A percentile compares a stretch with the other conserved stretches of the same genome.
phyloP scores from a whole-genome alignment of 2,888 invertebrate genomes.

The Troglohyphantes excavatus region DNA sequence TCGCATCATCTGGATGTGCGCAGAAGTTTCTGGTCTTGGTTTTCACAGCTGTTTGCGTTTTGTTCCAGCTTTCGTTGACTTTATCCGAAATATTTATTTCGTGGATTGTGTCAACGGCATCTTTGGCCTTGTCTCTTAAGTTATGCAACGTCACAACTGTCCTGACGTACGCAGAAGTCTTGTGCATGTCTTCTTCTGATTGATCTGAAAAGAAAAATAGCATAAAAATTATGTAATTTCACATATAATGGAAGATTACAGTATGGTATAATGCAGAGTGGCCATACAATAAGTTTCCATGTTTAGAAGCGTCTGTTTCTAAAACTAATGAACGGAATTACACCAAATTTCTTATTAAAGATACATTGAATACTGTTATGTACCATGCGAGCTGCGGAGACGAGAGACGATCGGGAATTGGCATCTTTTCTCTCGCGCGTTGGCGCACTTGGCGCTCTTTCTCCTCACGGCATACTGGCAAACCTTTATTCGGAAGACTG shows the following conservation, averaged over 20 bases:
- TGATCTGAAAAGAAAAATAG: conserved; percentile 21
- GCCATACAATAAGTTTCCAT: too few relatives aligned
- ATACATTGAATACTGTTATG: too few relatives aligned
- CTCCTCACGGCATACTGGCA: too few relatives aligned
- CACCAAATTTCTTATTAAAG: too few relatives aligned
- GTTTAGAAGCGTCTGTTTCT: too few relatives aligned
- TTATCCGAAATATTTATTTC: conserved; percentile 52
- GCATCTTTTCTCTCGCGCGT: too few relatives aligned
- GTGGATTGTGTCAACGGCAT: conserved; percentile 45
- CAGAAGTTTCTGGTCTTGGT: conserved; percentile 33
- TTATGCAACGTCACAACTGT: conserved; percentile 65
- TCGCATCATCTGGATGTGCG: conserved; percentile 31
- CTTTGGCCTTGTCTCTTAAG: conserved; percentile 59
- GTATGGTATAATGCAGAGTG: too few relatives aligned
- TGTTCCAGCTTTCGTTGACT: conserved; percentile 50
- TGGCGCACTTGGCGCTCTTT: too few relatives aligned
- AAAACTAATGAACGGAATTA: too few relatives aligned
- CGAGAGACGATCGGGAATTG: too few relatives aligned
- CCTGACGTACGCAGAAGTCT: conserved; percentile 46
- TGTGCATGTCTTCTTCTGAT: conserved; percentile 61
- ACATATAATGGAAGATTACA: background rate
- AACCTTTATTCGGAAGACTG: too few relatives aligned
- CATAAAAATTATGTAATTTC: background rate
- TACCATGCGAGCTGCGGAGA: too few relatives aligned
- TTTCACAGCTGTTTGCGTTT: conserved; percentile 38